phyloP scores from a whole-genome alignment of 2,113 vertebrate species.

The Notarius lentiginosus region DNA sequence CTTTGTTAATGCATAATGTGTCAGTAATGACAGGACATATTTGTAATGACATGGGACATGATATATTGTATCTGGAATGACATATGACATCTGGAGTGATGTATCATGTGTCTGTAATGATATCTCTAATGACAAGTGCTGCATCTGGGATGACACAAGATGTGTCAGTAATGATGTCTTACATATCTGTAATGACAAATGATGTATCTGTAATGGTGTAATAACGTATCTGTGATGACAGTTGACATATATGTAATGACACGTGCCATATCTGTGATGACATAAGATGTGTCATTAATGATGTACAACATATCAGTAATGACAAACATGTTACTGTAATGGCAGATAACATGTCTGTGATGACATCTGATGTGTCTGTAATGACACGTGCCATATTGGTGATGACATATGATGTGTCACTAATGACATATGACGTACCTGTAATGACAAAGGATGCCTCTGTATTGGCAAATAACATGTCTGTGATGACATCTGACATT shows the following conservation, averaged over 20 bases:
- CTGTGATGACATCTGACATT: too few species aligned
- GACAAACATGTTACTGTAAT: neutral
- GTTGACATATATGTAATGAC: too few species aligned
- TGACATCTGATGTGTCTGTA: neutral
- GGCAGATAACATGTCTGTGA: neutral
- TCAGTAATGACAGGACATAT: too few species aligned
- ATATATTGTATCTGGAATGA: neutral
- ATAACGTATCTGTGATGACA: too few species aligned
- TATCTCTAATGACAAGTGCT: too few species aligned
- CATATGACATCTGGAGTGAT: neutral
- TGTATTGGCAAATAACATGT: neutral
- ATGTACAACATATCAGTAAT: neutral
- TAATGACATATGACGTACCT: neutral
- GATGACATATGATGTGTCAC: neutral
- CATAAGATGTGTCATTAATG: neutral
- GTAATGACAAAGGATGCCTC: neutral
- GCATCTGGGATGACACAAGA: too few species aligned
- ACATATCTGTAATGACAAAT: too few species aligned
- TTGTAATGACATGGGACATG: neutral
- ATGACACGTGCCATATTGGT: neutral
- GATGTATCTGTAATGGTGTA: too few species aligned
- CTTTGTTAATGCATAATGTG: too few species aligned
- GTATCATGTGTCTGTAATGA: neutral
- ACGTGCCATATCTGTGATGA: neutral
- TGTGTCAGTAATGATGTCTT: too few species aligned